Conservation (phyloP, 2,113 vertebrate genomes). For the Sisor rabdophorus region DNA sequence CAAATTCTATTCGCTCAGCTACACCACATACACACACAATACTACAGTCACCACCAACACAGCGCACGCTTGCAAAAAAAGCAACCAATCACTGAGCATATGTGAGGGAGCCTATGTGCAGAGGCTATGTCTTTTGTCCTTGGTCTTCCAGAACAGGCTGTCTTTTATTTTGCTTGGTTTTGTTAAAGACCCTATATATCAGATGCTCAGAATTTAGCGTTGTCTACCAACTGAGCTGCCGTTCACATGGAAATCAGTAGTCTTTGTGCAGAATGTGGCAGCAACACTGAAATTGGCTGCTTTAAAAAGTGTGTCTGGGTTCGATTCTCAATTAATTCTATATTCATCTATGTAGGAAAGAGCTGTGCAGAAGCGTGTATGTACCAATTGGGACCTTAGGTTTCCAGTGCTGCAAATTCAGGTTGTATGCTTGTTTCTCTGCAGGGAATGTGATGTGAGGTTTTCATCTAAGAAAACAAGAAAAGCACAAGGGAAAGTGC, state of each 20-base stretch:
- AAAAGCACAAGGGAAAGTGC: constrained; percentile 21
- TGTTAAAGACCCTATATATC: constrained; percentile 27
- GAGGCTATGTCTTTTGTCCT: constrained; percentile 42
- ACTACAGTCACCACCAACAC: constrained; percentile 52
- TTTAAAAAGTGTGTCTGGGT: constrained; percentile 3
- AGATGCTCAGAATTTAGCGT: constrained; percentile 18
- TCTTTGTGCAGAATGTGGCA: background rate
- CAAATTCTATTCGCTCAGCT: constrained; percentile 14
- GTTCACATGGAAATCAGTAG: background rate
- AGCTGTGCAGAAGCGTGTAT: constrained; percentile 3
- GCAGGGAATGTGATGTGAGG: constrained; percentile 20
- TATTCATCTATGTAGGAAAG: constrained; percentile 8
- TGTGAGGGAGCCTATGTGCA: constrained; percentile 31
- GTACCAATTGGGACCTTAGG: constrained; percentile 11
- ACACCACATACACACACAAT: constrained; percentile 50
- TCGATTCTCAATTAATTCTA: constrained; percentile 11
- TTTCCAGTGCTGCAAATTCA: constrained; percentile 13
- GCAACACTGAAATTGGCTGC: background rate
- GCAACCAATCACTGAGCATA: constrained; percentile 30
- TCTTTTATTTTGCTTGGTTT: constrained; percentile 31
- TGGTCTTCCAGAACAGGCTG: constrained; percentile 43
- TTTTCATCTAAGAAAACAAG: constrained; percentile 21
- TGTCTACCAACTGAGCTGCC: background rate
- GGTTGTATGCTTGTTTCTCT: constrained; percentile 19
- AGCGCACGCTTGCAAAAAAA: constrained; percentile 37